phyloP scores from a whole-genome alignment of 1,140 invertebrate species.

The Aleiodes sp. region DNA sequence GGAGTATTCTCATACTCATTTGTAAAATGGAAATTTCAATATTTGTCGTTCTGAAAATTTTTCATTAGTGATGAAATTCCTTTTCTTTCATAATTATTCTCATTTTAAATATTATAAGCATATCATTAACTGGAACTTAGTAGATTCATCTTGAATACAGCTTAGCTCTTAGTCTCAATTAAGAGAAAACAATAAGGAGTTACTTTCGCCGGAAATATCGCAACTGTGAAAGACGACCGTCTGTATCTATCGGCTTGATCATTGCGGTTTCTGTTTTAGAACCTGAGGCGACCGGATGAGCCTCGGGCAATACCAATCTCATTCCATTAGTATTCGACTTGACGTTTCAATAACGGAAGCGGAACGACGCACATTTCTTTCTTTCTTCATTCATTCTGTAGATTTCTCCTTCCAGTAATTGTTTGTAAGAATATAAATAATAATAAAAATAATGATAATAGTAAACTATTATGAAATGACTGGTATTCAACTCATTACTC shows the following conservation, averaged over 20 bases:
- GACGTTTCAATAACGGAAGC: constrained; percentile 9
- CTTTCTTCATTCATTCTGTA: neutral
- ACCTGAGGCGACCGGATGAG: neutral
- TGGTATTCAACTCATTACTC: neutral
- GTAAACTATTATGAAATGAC: neutral
- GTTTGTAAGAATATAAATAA: no score
- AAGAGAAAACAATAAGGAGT: neutral
- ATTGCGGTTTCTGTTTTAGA: constrained; percentile 7
- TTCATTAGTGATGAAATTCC: no score
- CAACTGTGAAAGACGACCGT: no score
- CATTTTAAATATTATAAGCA: no score
- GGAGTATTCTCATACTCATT: no score
- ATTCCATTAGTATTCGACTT: neutral
- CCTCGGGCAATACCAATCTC: neutral
- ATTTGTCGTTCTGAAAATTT: no score
- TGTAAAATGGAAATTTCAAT: no score
- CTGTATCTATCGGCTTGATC: neutral
- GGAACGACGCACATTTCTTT: neutral
- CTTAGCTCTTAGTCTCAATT: neutral
- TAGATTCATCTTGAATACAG: no score
- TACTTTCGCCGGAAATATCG: constrained; percentile 7
- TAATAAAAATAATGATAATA: neutral
- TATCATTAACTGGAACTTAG: no score
- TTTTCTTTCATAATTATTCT: no score
- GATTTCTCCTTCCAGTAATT: constrained; percentile 8